Base-by-base conservation (phyloP, 2,888 invertebrate genomes). In the Pseudanteris insignis region DNA sequence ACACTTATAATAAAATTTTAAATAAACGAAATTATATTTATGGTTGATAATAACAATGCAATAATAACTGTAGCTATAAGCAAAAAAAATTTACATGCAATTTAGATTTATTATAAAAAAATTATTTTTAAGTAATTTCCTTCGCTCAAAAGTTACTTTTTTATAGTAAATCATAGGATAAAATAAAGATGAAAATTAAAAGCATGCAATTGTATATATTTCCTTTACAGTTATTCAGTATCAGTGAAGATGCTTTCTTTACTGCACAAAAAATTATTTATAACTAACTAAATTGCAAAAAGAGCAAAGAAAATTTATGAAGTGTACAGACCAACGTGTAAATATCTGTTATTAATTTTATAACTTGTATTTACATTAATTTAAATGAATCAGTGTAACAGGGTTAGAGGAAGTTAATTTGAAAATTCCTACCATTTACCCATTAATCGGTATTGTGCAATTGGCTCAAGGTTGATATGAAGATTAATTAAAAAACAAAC, bases 391-490 rank as follows among this genome's bases (percentile, higher is more conserved):
- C 4, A 18, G 6, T 6, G 7, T 18, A 47, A 36, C 44, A 13
- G 14, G 30, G 33, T 41, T 40, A 41, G 28, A 32, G 14, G 40
- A 28, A 29, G 26, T 48, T 48, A 48, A 40, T 10, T n/a, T 29
- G 44, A 25, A 34, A 54, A 41, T 26, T 33, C 33, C 34, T 44
- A 28, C 34, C 36, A 36, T 50, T 58, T 63, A 63, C 40, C 54
- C 40, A 65, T 51, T 29, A 65, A 65, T 70, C 54, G 73, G 72
- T 76, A 79, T 79, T 79, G 79, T 78, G 79, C 79, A 77, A 71
- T 70, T 77, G 79, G 78, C 75, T 78, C 74, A 64, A 67, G 68
- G 71, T 70, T 50, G 59, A 60, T 60, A 58, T 53, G 62, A 65
- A 65, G 24, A 40, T 51, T 38, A 44, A 40, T 40, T 2, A 48